phyloP scores from a whole-genome alignment of 1,140 invertebrate species.

The Diorhabda carinulata region DNA sequence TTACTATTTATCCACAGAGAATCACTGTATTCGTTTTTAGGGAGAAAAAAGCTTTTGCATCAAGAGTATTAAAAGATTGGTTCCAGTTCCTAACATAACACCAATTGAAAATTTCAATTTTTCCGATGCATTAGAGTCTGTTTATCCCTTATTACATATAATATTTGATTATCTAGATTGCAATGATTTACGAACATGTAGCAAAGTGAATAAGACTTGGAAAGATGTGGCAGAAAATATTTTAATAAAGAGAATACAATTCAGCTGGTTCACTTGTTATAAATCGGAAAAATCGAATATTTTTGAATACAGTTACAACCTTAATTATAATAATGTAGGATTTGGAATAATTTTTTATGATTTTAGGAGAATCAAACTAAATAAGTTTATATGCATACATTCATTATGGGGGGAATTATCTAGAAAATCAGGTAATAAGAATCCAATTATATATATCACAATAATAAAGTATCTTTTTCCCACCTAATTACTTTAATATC shows the following conservation, averaged over 20 bases:
- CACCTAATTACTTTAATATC: no score
- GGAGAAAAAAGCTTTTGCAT: conserved; percentile 24
- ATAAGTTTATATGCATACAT: conserved; percentile 34
- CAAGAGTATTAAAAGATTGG: conserved; percentile 22
- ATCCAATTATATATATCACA: not conserved
- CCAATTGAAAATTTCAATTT: conserved; percentile 28
- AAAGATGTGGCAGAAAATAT: conserved; percentile 23
- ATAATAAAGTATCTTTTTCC: not conserved
- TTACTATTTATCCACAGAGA: no score
- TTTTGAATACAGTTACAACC: conserved; percentile 28
- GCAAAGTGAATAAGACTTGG: conserved; percentile 30
- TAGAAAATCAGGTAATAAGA: conserved; percentile 23
- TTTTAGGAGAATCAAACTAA: conserved; percentile 27
- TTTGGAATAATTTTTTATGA: conserved; percentile 35
- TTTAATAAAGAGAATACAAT: conserved; percentile 26
- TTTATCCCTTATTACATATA: conserved; percentile 35
- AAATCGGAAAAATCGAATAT: conserved; percentile 16
- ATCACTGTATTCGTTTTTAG: not conserved
- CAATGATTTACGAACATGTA: conserved; percentile 30
- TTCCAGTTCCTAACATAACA: conserved; percentile 8
- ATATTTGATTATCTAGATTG: conserved; percentile 33
- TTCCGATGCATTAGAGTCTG: conserved; percentile 28
- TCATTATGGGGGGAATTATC: conserved; percentile 19
- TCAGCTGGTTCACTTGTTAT: conserved; percentile 36
- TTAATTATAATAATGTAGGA: conserved; percentile 31